Evolutionary conservation across 2,113 vertebrate species (phyloP), one percentile per base, ranked within the genome.

Genomic region (Lepisosteus osseus): DNA sequence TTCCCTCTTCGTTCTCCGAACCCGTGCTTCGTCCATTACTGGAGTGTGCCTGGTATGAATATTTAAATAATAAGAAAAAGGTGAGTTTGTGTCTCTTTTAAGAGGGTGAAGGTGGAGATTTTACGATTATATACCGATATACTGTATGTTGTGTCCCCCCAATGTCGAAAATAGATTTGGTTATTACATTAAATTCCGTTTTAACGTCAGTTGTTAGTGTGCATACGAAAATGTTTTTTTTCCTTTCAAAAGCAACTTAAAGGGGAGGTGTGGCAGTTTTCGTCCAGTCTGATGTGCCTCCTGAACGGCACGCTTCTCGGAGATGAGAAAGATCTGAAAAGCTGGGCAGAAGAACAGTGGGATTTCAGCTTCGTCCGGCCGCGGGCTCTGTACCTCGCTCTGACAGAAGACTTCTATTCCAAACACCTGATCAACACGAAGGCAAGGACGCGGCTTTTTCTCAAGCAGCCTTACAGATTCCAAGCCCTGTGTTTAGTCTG

Each of bases 261-360:
- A 78, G 91, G 90, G 40, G 93, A 96, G 77, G 82, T 86, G 59
- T 96, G 95, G 95, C 86, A 87, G 0, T 94, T 90, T 55, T 75
- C 83, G 73, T 90, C 92, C 70, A 69, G 64, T 0, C 86, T 95
- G 80, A 92, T 96, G 88, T 96, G 94, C 78, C 96, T 95, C 72
- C 0, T 91, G 41, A 86, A 94, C 0, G 88, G 86, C 15, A 71
- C 74, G n/a, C 83, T 96, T 67, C 85, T 98, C 45, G 94, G 96
- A 0, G 77, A 94, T 42, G 93, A 93, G 47, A 81, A 83, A 45
- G 82, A 91, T 47, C 83, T 97, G 9, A 74, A 89, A 67, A 73
- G 66, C 57, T 96, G 95, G 94, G 92, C 93, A 51, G 72, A 86
- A 55, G 77, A 9, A 6, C 65, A 87, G 69, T 96, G 94, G 93